Base-by-base conservation (phyloP, 2,113 vertebrate species). In the Centropus bengalensis region DNA sequence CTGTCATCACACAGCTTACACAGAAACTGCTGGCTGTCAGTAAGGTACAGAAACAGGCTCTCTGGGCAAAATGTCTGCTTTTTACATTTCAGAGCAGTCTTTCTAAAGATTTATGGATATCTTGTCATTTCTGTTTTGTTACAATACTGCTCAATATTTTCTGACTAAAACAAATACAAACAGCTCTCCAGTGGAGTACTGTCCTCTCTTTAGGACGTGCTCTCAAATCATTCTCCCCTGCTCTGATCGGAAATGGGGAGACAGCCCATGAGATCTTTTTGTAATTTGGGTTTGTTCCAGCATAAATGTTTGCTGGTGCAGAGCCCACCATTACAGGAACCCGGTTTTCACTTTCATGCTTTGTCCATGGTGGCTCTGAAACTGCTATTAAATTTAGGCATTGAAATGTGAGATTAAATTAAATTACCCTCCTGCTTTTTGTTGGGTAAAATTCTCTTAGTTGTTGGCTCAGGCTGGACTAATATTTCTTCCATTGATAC, bases 11-110 rank as follows among this genome's bases (percentile, higher is more conserved):
- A 47, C 99, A 99, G 90, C 99, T 99, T 63, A 99, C 99, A 73
- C 99, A 99, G 94, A 99, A 99, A 89, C 98, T 99, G 10, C 98
- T 99, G 91, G 98, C 98, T 88, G 99, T 99, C 97, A 99, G 99
- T 98, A 99, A 99, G 99, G 99, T 99, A 98, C 98, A 63, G 45
- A 75, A 73, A 55, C 18, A 69, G 47, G 33, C 16, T 78, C 4
- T 33, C 20, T 27, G 33, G 80, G 52, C 58, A 71, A 27, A 86
- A 71, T 26, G 19, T 33, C 73, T 12, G 6, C 16, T 64, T 84
- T 27, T 21, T 19, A 32, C 27, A 19, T 82, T 60, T 45, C 28
- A 64, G 27, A 76, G 24, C 40, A 38, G 33, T 24, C 18, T 60
- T 75, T 40, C 36, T 74, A 51, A 87, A 74, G 47, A 28, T 5